Evolutionary conservation across 2,797 vertebrate genomes (phyloP), one percentile per base, ranked within the genome.

Genomic region (Mus caroli): DNA sequence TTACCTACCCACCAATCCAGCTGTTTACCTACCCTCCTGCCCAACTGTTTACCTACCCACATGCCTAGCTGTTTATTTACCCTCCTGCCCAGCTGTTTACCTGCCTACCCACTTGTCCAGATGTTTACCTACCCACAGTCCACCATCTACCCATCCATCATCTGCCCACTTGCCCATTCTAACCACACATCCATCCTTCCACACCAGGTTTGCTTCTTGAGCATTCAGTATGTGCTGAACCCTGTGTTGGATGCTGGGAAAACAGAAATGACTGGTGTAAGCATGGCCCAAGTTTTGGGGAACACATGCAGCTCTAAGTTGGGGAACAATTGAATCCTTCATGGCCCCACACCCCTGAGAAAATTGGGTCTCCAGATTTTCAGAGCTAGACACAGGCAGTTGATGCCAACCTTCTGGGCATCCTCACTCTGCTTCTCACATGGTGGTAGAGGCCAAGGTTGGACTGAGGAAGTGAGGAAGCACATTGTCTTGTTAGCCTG

Each of bases 401-500:
- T 3, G 1, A 2, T 40, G 28, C 40, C 58, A 64, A 62, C 97
- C 64, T 46, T 97, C 97, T 90, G 96, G 43, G 97, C 96, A 95
- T 90, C 94, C 96, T 85, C 91, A 96, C 97, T 97, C 91, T 88
- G 56, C 37, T 37, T 34, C 46, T 79, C 13, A 0, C 2, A 6
- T 1, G 3, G 62, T 58, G 26, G 43, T 43, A 43, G 60, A 77
- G 37, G 26, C 67, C 34, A 9, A 56, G 75, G 62, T 40, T 58
- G 15, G 64, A 43, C 60, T 10, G 77, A 91, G 95, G 80, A 82
- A 92, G 3, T 9, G 3, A 96, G 94, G 93, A 97, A 98, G 96
- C 86, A 97, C 97, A 97, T 95, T 92, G 90, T 94, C 94, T 97
- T 97, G 90, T 97, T 96, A 97, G 87, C 92, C 97, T 96, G 24